phyloP scores from a whole-genome alignment of 2,888 invertebrate genomes.

The Notodonta dromedarius region DNA sequence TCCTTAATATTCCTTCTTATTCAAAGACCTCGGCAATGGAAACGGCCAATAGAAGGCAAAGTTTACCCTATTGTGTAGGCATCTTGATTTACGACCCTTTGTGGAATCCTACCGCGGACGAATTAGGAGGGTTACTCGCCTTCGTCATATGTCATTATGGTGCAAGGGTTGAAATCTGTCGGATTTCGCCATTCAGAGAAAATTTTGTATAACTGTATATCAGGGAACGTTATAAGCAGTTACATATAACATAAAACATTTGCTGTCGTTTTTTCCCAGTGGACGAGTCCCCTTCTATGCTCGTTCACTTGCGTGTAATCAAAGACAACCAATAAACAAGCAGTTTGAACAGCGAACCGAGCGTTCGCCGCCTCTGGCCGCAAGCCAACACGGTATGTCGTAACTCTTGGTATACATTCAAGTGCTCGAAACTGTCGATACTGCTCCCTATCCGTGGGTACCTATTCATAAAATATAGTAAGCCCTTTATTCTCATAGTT shows the following conservation, averaged over 20 bases:
- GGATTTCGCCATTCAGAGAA: not conserved
- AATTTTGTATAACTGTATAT: no score
- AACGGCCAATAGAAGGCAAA: not conserved
- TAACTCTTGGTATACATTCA: not conserved
- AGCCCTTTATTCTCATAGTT: no score
- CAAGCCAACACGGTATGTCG: not conserved
- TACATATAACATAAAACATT: no score
- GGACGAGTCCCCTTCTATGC: not conserved
- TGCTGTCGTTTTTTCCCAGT: no score
- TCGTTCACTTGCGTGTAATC: not conserved
- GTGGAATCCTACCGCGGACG: not conserved
- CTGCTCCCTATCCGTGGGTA: not conserved
- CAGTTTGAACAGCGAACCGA: constrained; percentile 1
- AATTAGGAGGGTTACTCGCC: not conserved
- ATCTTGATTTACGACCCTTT: constrained; percentile 6
- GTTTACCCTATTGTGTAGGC: not conserved
- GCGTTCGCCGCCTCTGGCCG: not conserved
- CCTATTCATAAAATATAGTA: no score
- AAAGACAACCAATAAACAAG: constrained; percentile 1
- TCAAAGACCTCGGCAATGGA: not conserved
- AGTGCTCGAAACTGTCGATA: not conserved
- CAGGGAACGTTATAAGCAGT: no score
- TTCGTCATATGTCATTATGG: constrained; percentile 3
- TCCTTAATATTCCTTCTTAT: not conserved
- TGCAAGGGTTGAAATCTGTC: not conserved